phyloP scores from a whole-genome alignment of 1,140 invertebrate genomes.

The Pseudomyrmex flavicornis region DNA sequence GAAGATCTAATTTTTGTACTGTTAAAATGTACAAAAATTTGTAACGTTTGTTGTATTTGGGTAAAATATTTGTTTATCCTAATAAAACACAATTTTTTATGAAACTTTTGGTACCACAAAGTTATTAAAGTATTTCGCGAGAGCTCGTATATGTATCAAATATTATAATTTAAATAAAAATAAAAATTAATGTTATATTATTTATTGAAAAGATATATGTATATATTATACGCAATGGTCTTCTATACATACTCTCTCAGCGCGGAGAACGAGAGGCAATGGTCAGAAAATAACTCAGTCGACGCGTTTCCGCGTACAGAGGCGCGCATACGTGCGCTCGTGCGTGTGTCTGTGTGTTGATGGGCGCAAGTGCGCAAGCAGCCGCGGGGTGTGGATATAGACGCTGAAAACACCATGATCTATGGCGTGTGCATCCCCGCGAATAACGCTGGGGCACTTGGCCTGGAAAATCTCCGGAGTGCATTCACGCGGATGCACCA shows the following conservation, averaged over 20 bases:
- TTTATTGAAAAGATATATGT: neutral
- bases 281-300: constrained; percentile 75
- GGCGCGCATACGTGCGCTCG: neutral
- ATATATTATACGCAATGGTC: constrained; percentile 18
- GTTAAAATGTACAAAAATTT: no score
- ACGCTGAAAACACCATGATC: constrained; percentile 71
- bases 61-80: no score
- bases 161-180: no score
- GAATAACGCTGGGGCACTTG: constrained; percentile 65
- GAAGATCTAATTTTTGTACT: no score
- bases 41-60: no score
- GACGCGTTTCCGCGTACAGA: constrained; percentile 66
- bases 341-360: neutral
- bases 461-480: constrained; percentile 66
- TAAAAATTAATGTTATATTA: no score
- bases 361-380: neutral
- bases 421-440: constrained; percentile 65
- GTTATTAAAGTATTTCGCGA: no score
- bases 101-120: no score
- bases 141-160: no score
- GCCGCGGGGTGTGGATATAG: constrained; percentile 9
- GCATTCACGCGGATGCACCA: constrained; percentile 42
- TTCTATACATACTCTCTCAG: constrained; percentile 35
- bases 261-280: constrained; percentile 60
- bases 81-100: no score